A percentile compares a stretch with the other conserved stretches of the same genome.
These are phyloP conservation scores for Eupithecia inturbata DNA, from an alignment of 2,888 invertebrate genomes.

Conservation along the genomic window DNA sequence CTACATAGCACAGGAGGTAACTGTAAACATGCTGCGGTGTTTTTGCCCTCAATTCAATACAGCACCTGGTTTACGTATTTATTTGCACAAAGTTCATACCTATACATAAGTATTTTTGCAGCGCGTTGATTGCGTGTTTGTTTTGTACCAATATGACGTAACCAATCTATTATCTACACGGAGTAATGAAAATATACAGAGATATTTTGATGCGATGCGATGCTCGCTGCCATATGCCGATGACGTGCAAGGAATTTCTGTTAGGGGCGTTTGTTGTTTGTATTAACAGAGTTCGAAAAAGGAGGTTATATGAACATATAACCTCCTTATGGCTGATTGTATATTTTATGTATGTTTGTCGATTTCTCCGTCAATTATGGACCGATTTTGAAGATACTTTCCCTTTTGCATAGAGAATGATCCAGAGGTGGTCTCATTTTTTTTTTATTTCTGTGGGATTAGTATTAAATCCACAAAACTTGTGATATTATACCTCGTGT, in stretches of 20 bases:
- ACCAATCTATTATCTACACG: neutral
- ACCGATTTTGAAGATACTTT: no score
- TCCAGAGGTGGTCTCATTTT: no score
- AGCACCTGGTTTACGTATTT: neutral
- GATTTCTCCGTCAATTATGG: no score
- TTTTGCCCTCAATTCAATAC: conserved; percentile 25
- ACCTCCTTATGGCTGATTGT: no score
- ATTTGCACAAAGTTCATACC: neutral
- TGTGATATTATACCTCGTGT: no score
- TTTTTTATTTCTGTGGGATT: no score
- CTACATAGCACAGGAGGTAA: neutral
- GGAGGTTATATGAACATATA: no score
- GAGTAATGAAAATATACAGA: conserved; percentile 32
- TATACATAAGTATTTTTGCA: neutral
- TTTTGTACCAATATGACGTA: neutral
- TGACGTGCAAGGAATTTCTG: conserved; percentile 51
- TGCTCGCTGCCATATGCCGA: neutral
- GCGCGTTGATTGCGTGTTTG: neutral
- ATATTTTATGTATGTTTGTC: no score
- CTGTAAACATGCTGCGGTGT: conserved; percentile 21
- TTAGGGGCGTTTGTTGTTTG: conserved; percentile 54
- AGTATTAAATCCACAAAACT: no score
- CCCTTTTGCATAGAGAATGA: no score
- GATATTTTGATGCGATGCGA: conserved; percentile 12
- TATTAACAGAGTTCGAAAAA: conserved; percentile 8